phyloP scores from a whole-genome alignment of 2,113 vertebrate species.

The Rhombomys opimus region DNA sequence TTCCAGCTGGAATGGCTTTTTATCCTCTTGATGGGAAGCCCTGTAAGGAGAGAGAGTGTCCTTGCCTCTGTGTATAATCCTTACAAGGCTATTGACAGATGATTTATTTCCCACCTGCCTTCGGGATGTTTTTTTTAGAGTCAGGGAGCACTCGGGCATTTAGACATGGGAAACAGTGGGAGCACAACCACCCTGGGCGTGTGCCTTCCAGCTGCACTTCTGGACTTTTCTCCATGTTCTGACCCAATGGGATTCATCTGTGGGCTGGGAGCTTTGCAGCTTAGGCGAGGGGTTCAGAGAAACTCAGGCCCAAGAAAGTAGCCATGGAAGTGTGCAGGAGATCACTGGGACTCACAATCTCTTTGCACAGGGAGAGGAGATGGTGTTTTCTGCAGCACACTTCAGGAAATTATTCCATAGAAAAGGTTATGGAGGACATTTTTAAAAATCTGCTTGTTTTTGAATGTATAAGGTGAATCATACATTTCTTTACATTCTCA shows the following conservation, averaged over 20 bases:
- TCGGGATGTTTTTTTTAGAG: neutral
- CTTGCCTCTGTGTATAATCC: neutral
- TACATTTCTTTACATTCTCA: slow-evolving; percentile 9
- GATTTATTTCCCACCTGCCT: neutral
- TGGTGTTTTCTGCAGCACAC: neutral
- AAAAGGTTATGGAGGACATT: neutral
- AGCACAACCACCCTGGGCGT: neutral
- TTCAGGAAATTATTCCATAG: neutral
- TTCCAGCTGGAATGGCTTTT: neutral
- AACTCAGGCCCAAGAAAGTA: neutral
- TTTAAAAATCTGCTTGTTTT: slow-evolving; percentile 8
- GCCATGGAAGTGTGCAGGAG: neutral
- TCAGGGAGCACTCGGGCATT: neutral
- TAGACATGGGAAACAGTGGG: neutral
- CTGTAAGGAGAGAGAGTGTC: neutral
- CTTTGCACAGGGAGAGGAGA: neutral
- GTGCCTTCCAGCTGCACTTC: neutral
- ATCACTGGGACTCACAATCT: neutral
- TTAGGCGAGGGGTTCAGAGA: neutral
- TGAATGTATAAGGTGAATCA: neutral
- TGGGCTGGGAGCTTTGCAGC: neutral
- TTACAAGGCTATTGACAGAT: neutral
- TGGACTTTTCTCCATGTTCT: neutral
- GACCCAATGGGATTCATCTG: neutral
- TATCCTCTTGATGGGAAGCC: neutral